Evolutionary conservation across 2,113 vertebrate genomes (phyloP), one percentile per base, ranked within the genome.

Genomic region (Passer domesticus): DNA sequence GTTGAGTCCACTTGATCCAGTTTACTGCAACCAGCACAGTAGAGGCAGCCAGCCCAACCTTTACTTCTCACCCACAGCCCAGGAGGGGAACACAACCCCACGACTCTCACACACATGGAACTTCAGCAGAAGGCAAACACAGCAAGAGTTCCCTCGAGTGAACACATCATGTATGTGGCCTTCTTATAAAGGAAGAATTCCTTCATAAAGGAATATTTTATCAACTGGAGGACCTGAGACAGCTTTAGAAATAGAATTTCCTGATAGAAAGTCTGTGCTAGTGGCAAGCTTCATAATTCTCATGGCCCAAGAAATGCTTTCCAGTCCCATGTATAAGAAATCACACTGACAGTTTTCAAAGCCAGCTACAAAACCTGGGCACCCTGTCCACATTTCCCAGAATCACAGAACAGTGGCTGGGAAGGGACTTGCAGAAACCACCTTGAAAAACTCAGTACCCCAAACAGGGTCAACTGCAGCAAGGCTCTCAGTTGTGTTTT

Each of bases 111-210:
- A 25, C 10, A 0, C 1, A 31, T 3, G 21, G 52, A 59, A n/a
- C 30, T 41, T 20, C 35, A 55, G 20, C 23, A 46, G 59, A 56
- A 73, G 1, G 39, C 9, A 76, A 58, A 16, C 14, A 35, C 22
- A 73, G 53, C 59, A 46, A 49, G 62, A 16, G 30, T 2, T 52
- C 23, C 23, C 50, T 24, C 5, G 2, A 60, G n/a, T 6, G 24
- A 73, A 33, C 24, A 35, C 0, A 0, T 5, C 1, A 0, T 8
- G 4, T 9, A 11, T 1, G 2, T 7, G 17, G 13, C 27, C 7
- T 58, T 52, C 0, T 0, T 53, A 14, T 41, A 41, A 41, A 41
- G 41, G 41, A 41, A 14, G 41, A 41, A 41, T 41, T 41, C 41
- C 41, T 24, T 47, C 30, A 11, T 10, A 41, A 74, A 53, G 13